phyloP scores from a whole-genome alignment of 2,888 invertebrate genomes.

The Drosophila gaucha region DNA sequence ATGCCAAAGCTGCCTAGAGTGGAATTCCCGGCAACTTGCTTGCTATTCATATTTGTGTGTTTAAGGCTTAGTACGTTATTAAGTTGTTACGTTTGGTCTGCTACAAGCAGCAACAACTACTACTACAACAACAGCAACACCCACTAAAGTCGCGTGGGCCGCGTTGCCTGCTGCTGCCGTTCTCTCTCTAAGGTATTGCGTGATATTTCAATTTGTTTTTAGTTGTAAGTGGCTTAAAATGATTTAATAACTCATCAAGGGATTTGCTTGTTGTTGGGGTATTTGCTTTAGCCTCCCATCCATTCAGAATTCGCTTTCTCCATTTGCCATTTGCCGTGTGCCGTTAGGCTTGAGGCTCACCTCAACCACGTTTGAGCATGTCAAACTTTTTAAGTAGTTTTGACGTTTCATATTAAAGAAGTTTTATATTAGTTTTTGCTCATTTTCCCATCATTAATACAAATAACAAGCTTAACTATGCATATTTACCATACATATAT shows the following conservation, averaged over 20 bases:
- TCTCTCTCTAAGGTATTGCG: constrained; percentile 76
- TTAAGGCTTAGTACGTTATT: constrained; percentile 80
- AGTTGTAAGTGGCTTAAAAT: constrained; percentile 82
- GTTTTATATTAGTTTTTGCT: constrained; percentile 78
- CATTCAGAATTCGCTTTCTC: constrained; percentile 9
- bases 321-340: constrained; percentile 32
- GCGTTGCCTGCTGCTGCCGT: constrained; percentile 28
- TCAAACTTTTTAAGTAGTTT: constrained; percentile 77
- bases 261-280: constrained; percentile 77
- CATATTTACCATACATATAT: no score
- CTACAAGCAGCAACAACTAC: constrained; percentile 62
- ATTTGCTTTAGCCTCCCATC: constrained; percentile 68
- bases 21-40: constrained; percentile 55
- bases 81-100: constrained; percentile 79
- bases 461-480: constrained; percentile 66
- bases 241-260: constrained; percentile 82
- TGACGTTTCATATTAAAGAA: constrained; percentile 76
- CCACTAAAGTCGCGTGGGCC: constrained; percentile 61
- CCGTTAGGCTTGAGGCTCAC: constrained; percentile 26
- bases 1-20: constrained; percentile 59
- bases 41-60: constrained; percentile 81
- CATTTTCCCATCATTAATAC: constrained; percentile 76
- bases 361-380: constrained; percentile 59
- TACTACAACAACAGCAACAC: constrained; percentile 22
- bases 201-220: constrained; percentile 82